Base-by-base conservation (phyloP, 2,888 invertebrate species). In the Loripinus fragilis region DNA sequence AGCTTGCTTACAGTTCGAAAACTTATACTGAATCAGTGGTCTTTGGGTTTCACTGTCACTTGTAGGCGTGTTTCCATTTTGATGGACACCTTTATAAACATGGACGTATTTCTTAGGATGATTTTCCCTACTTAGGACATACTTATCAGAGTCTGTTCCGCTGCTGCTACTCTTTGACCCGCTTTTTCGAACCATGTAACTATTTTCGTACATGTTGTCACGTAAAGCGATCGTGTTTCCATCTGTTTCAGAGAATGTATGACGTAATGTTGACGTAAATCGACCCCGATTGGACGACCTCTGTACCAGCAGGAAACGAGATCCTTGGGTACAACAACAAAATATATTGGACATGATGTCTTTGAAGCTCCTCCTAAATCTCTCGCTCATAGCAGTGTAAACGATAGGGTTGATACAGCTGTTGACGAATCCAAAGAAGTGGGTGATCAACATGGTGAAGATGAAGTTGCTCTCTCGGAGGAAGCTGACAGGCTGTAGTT, bases 331-430 rank as follows among this genome's bases (percentile, higher is more conserved):
- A 20, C 55, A 81, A 73, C 87, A 87, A 50, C 83, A 90, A 23
- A 86, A 85, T 10, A 86, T 78, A 15, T 83, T 74, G 2, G 80
- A 60, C 7, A 89, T 71, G 38, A 91, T 90, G 25, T 89, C 87
- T 33, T 85, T 86, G 81, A 93, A 93, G 76, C 92, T 91, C 68
- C 90, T 90, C 7, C 94, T 87, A 85, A 94, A 94, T 50, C 93
- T 91, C 3, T 92, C 91, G 83, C 94, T 94, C 94, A 94, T 94
- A n/a, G 93, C 90, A 17, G 88, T 89, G 87, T 94, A 94, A 74
- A 94, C 93, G 83, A 94, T 90, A 0, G 94, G 94, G 79, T 94
- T 94, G 67, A 94, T 89, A 77, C 93, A 93, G 68, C 94, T 94
- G 86, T 94, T 94, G 41, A 93, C 82, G 84, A 94, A 94, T 33